These are phyloP conservation scores for Agrypnus murinus DNA, from an alignment of 2,888 invertebrate genomes.

Conservation along the genomic window DNA sequence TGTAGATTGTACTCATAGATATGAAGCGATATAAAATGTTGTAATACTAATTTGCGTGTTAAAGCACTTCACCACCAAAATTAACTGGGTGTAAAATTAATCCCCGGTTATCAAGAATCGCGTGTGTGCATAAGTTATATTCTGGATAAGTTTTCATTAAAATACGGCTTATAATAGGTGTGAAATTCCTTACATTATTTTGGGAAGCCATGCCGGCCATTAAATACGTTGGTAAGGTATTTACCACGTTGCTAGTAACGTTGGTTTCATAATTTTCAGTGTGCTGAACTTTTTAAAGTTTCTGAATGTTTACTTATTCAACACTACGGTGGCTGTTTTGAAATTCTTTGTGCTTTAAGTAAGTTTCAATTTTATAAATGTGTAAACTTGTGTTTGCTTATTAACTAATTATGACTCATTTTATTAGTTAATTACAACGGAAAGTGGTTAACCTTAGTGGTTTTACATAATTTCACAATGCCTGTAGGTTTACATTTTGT, in stretches of 20 bases:
- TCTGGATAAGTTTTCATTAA: slow-evolving; percentile 42
- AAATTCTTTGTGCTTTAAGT: not conserved
- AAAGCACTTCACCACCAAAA: slow-evolving; percentile 40
- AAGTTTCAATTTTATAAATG: not conserved
- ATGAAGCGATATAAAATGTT: slow-evolving; percentile 22
- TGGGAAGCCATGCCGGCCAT: slow-evolving; percentile 26
- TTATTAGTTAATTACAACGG: too few species aligned
- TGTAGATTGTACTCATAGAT: too few species aligned
- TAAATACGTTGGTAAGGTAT: slow-evolving; percentile 17
- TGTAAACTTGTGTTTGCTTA: too few species aligned
- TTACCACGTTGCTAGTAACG: slow-evolving; percentile 25
- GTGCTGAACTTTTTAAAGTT: slow-evolving; percentile 16
- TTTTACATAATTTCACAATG: too few species aligned
- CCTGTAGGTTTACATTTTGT: too few species aligned
- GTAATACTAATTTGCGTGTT: slow-evolving; percentile 48
- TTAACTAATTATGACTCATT: too few species aligned
- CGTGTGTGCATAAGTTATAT: slow-evolving; percentile 46
- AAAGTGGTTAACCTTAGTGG: too few species aligned
- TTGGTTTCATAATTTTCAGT: slow-evolving; percentile 19
- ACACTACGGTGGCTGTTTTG: not conserved
- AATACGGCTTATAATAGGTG: slow-evolving; percentile 40
- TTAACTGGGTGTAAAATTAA: slow-evolving; percentile 48
- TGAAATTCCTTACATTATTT: slow-evolving; percentile 30
- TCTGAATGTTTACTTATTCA: not conserved
- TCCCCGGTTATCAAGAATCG: slow-evolving; percentile 45